Evolutionary conservation across 2,113 vertebrate species (phyloP).

Genomic region (Sinocyclocheilus grahami): DNA sequence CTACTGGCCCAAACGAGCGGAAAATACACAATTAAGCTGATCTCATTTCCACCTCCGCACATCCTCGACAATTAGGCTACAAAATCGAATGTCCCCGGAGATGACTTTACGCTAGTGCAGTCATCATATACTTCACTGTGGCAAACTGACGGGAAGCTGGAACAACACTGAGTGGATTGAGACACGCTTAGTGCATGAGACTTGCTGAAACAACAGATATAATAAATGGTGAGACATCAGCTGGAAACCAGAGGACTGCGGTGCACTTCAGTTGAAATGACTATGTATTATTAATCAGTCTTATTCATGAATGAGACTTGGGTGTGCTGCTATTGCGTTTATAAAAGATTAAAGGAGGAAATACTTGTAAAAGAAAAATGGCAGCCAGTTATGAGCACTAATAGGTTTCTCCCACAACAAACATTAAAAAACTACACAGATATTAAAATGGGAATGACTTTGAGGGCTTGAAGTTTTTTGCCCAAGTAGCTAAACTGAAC

Average conservation of each 20-base stretch:
- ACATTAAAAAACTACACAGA: background rate
- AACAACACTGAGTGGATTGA: background rate
- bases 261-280: background rate
- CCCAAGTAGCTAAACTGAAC: too few species aligned
- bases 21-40: slow-evolving; percentile 65
- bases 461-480: background rate
- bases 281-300: slow-evolving; percentile 15
- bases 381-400: background rate
- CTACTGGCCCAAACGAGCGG: slow-evolving; percentile 65
- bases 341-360: background rate
- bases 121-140: slow-evolving; percentile 9
- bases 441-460: background rate
- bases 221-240: background rate
- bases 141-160: background rate
- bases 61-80: slow-evolving; percentile 69
- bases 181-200: background rate
- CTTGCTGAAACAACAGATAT: slow-evolving; percentile 1
- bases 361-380: background rate
- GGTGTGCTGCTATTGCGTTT: background rate
- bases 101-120: slow-evolving; percentile 61
- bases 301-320: slow-evolving; percentile 33
- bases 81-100: slow-evolving; percentile 60
- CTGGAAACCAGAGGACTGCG: background rate
- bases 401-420: background rate
- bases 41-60: slow-evolving; percentile 73